These are phyloP conservation scores for Trichonephila clavipes DNA, from an alignment of 1,140 invertebrate genomes.

Conservation along the genomic window DNA sequence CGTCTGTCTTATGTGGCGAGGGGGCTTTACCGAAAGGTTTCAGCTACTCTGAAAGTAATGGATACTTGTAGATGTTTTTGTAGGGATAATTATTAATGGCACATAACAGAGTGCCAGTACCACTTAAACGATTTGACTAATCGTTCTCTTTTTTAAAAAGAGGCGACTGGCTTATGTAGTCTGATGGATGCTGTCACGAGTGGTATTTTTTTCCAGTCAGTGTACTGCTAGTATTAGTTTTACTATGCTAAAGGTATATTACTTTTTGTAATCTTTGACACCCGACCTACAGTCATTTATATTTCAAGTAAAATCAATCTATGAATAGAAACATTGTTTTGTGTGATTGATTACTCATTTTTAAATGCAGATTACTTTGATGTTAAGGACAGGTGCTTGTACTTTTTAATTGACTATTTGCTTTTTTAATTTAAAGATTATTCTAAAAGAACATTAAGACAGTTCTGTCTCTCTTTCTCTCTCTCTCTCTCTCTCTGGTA, in stretches of 20 bases:
- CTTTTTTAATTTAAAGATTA: neutral
- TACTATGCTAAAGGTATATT: neutral
- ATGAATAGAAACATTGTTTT: neutral
- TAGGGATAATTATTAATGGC: constrained; percentile 13
- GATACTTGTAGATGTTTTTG: constrained; percentile 6
- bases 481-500: no score
- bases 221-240: neutral
- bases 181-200: neutral
- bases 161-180: no score
- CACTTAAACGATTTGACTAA: constrained; percentile 31
- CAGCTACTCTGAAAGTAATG: constrained; percentile 25
- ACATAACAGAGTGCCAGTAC: constrained; percentile 8
- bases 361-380: neutral
- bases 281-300: neutral
- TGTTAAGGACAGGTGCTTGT: neutral
- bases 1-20: constrained; percentile 3
- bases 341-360: neutral
- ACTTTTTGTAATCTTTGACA: neutral
- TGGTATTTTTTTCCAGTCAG: neutral
- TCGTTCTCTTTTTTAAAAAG: neutral
- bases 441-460: no score
- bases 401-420: neutral
- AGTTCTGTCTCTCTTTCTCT: no score
- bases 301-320: neutral
- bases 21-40: constrained; percentile 1